phyloP scores from a whole-genome alignment of 2,888 invertebrate genomes.

The Empis livida region DNA sequence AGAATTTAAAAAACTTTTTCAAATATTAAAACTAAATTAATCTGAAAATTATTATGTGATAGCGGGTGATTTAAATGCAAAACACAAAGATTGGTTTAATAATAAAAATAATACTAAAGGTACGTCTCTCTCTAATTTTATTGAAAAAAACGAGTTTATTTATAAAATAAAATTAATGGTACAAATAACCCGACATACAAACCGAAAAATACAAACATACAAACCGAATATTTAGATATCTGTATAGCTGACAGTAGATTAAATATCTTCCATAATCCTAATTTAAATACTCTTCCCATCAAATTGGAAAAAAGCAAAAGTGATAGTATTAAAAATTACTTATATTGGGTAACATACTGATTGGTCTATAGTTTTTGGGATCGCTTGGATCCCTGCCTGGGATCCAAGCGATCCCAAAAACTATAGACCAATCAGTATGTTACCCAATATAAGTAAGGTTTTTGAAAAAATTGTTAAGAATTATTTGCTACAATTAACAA shows the following conservation, averaged over 20 bases:
- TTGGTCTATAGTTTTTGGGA: no score
- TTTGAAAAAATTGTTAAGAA: neutral
- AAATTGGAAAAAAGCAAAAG: neutral
- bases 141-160: constrained; percentile 1
- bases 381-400: no score
- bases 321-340: neutral
- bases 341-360: no score
- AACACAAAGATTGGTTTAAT: constrained; percentile 2
- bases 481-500: neutral
- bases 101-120: neutral
- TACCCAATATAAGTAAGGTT: neutral
- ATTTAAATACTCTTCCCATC: neutral
- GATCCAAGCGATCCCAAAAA: neutral
- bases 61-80: neutral
- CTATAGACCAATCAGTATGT: no score
- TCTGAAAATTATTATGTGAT: neutral
- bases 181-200: constrained; percentile 1
- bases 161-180: constrained; percentile 1
- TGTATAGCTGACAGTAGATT: constrained; percentile 1
- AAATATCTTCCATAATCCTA: no score
- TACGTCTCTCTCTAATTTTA: neutral
- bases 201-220: neutral
- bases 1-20: constrained; percentile 3
- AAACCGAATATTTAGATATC: constrained; percentile 6
- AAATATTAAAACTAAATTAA: neutral